Evolutionary conservation across 2,797 vertebrate species (phyloP).

Genomic region (Danio jaintianensis): DNA sequence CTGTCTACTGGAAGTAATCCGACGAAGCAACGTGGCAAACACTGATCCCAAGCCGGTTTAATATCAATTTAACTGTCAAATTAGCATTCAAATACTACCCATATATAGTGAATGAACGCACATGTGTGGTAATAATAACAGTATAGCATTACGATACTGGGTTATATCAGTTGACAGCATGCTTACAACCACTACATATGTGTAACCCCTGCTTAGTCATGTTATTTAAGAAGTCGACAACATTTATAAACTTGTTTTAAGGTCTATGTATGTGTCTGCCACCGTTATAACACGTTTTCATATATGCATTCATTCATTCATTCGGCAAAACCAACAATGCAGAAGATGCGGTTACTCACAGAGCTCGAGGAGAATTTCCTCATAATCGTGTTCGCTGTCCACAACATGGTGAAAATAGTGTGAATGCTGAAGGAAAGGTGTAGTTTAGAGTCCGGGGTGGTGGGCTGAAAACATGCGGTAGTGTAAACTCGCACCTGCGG

Average conservation of each 20-base stretch:
- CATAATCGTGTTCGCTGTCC: constrained; percentile 75
- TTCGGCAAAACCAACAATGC: constrained; percentile 28
- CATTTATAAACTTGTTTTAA: background rate
- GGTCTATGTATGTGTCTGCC: background rate
- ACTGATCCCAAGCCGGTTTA: background rate
- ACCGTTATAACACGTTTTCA: background rate
- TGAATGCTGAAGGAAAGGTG: background rate
- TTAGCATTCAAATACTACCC: background rate
- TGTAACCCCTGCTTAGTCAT: background rate
- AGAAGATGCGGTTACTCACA: constrained; percentile 75
- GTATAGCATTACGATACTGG: background rate
- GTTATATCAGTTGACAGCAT: constrained; percentile 22
- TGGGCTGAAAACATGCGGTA: constrained; percentile 25
- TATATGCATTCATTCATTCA: constrained; percentile 26
- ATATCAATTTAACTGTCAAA: background rate
- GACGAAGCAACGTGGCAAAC: constrained; percentile 61
- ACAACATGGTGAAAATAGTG: constrained; percentile 78
- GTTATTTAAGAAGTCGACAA: background rate
- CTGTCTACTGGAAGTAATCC: constrained; percentile 38
- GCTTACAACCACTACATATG: background rate
- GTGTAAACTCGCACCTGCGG: constrained; percentile 53
- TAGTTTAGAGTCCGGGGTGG: constrained; percentile 14
- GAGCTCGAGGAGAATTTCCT: constrained; percentile 84
- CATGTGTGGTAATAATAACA: background rate
- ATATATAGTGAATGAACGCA: background rate